Evolutionary conservation across 2,797 vertebrate species (phyloP).

Genomic region (Acanthis flammea): DNA sequence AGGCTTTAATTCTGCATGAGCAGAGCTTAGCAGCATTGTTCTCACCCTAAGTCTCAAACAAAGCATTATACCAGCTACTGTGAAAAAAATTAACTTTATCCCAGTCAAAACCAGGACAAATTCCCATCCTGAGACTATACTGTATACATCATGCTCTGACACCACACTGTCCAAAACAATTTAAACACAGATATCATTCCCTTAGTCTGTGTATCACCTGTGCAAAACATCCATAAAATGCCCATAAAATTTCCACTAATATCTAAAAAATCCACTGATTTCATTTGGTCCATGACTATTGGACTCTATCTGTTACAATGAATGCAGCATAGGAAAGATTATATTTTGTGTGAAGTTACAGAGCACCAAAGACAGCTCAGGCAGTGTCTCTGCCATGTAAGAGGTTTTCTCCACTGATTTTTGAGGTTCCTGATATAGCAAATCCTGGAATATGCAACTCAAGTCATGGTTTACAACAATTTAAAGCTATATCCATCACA

Average conservation of each 20-base stretch:
- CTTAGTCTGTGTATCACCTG: background rate
- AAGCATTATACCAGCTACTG: background rate
- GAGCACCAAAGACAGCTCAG: background rate
- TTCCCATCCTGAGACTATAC: background rate
- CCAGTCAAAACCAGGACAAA: background rate
- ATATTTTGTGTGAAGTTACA: background rate
- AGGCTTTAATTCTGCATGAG: background rate
- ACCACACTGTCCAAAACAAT: background rate
- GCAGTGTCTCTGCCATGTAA: background rate
- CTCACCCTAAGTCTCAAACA: background rate
- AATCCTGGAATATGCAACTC: background rate
- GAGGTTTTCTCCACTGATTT: background rate
- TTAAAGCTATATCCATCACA: background rate
- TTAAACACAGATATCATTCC: background rate
- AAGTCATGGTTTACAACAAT: background rate
- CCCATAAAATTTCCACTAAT: background rate
- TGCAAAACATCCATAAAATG: background rate
- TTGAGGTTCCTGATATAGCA: background rate
- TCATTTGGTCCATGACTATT: background rate
- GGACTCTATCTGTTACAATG: background rate
- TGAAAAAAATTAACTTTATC: background rate
- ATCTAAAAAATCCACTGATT: background rate
- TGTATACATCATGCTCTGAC: background rate
- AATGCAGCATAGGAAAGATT: background rate
- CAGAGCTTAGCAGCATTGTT: background rate